Base-by-base conservation (phyloP, 2,888 invertebrate genomes). In the Stratiomys singularior region DNA sequence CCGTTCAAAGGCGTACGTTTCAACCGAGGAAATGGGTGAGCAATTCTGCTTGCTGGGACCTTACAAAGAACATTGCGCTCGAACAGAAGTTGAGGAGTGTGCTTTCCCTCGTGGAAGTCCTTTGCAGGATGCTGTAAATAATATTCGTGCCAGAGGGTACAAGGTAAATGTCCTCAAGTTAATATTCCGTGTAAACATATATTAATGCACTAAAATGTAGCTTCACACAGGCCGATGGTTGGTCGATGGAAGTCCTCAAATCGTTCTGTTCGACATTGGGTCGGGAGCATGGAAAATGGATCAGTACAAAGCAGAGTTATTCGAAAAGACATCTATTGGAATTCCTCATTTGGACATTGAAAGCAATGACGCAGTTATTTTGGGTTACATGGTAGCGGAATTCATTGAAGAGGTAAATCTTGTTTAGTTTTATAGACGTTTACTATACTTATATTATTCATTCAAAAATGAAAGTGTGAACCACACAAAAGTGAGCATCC, bases 231-330 rank as follows among this genome's bases (percentile, higher is more conserved):
- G 99, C n/a, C 93, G 98, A 1, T 99, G 99, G 99, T 88, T 99
- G 69, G 99, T 99, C 1, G 99, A 99, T 84, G 99, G 99, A n/a
- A 99, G 98, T 89, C 99, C 99, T 0, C 97, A 97, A 87, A 94
- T 99, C 58, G 93, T 99, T 76, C 89, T 99, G 2, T 98, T 99
- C 89, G 99, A 99, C 87, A 95, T 99, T 84, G 96, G 97, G 0
- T 96, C 97, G 0, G 98, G 94, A 0, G 95, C 97, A 0, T 97
- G 97, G 96, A 97, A 97, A 86, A 87, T 99, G 84, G 97, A 98
- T 86, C 93, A 94, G 78, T 99, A 94, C 89, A 99, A 98, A 85
- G 93, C 94, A 80, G 97, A 99, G 85, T 87, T 99, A 44, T 99
- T 97, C 97, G 93, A 94, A 81, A 92, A 92, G 76, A 92, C 93